Percentiles rank a stretch among this genome's conserved stretches.
phyloP scores from a whole-genome alignment of 2,888 invertebrate genomes.

The Volucella bombylans region DNA sequence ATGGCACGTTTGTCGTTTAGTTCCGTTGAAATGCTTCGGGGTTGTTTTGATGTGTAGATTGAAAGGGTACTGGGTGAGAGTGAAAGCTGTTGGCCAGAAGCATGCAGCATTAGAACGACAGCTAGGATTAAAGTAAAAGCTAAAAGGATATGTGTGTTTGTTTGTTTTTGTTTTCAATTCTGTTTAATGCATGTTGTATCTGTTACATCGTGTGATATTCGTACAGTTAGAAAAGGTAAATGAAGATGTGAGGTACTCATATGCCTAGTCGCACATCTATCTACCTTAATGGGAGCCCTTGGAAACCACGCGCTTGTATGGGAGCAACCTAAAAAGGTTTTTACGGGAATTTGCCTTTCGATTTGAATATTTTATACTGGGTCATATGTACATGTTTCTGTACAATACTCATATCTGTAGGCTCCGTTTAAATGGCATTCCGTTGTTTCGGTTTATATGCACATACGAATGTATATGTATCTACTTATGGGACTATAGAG shows the following conservation, averaged over 20 bases:
- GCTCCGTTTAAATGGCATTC: too few species aligned
- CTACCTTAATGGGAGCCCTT: too few species aligned
- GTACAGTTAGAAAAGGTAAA: background rate
- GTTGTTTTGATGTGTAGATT: conserved; percentile 22
- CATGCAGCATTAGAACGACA: conserved; percentile 8
- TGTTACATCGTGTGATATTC: conserved; percentile 21
- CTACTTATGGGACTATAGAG: too few species aligned
- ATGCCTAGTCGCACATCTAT: background rate
- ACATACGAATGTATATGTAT: too few species aligned
- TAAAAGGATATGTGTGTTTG: conserved; percentile 60
- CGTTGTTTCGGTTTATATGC: too few species aligned
- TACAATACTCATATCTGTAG: too few species aligned
- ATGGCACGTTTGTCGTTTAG: too few species aligned
- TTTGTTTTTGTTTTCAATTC: conserved; percentile 32
- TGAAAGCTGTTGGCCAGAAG: conserved; percentile 30
- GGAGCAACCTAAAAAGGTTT: too few species aligned
- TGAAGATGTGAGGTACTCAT: background rate
- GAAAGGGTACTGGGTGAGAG: conserved; percentile 5
- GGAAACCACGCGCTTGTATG: too few species aligned
- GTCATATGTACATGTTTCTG: too few species aligned
- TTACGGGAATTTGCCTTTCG: too few species aligned
- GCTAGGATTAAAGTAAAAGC: conserved; percentile 40
- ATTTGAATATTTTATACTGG: too few species aligned
- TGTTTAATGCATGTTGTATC: conserved; percentile 50
- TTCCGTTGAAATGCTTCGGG: conserved; percentile 38